These are phyloP conservation scores for Drosophila nigrodunni DNA, from an alignment of 1,140 invertebrate genomes.

Conservation along the genomic window DNA sequence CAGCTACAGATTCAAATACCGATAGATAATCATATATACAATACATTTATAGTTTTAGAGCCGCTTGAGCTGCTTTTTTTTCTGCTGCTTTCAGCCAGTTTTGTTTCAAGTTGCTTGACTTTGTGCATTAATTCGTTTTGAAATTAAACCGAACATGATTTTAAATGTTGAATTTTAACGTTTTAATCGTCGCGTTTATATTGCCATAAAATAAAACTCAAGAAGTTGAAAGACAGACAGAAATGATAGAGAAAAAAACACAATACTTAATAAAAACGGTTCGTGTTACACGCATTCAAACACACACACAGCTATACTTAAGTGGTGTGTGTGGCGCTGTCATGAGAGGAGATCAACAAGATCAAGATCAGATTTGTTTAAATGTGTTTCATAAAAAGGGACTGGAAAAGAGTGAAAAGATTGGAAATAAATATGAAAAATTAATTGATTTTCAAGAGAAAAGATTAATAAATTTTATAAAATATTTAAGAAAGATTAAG, in stretches of 20 bases:
- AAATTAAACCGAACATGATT: conserved; percentile 82
- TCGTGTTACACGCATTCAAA: conserved; percentile 72
- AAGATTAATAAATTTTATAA: not conserved
- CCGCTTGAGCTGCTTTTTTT: conserved; percentile 38
- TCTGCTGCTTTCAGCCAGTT: conserved; percentile 44
- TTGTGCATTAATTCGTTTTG: conserved; percentile 67
- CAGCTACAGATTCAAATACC: conserved; percentile 27
- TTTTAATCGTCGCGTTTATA: conserved; percentile 82
- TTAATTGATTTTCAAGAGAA: conserved; percentile 7
- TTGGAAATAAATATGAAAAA: conserved; percentile 11
- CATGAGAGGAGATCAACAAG: conserved; percentile 23
- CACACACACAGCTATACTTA: conserved; percentile 30
- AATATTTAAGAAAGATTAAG: not conserved
- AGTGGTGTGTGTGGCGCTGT: conserved; percentile 20
- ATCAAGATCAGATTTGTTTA: not conserved
- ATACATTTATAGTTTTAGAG: conserved; percentile 39
- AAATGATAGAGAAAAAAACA: conserved; percentile 6
- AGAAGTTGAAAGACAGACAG: conserved; percentile 46
- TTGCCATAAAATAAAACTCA: conserved; percentile 74
- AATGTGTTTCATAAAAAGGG: not conserved
- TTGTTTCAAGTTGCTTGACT: conserved; percentile 36
- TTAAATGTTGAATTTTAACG: conserved; percentile 82
- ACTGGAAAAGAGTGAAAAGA: conserved; percentile 5
- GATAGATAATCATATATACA: conserved; percentile 26
- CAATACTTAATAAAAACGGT: conserved; percentile 40